Evolutionary conservation across 2,888 invertebrate genomes (phyloP), one percentile per base, ranked within the genome.

Genomic region (Nebria brevicollis): DNA sequence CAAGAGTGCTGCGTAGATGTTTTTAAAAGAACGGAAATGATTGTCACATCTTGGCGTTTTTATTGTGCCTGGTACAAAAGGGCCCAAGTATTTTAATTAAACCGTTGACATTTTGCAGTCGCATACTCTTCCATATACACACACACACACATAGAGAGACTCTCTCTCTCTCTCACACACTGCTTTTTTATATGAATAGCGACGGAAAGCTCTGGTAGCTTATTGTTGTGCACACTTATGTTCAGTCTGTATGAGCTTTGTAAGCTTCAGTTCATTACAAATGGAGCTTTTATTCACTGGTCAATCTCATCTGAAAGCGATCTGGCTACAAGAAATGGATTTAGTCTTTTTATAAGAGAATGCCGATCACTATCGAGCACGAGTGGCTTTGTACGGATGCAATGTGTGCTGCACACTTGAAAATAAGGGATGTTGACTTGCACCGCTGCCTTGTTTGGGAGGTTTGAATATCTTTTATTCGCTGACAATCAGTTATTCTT

Each of bases 261-360:
- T 87, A 86, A 87, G 87, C 86, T 87, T 84, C 86, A 88, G 87
- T 88, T 88, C 87, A 88, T 88, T 88, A 89, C 88, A 89, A 89
- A 88, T 89, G 88, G 88, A 86, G 85, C 88, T 88, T 87, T 88
- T 89, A 88, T 88, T 86, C 87, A 86, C 87, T 86, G 88, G 88
- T 88, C 88, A 88, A 88, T 88, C 88, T 88, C 88, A 86, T 87
- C 87, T 87, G 88, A 87, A 88, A 88, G 87, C 88, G 87, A 88
- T 88, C 87, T 86, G 76, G 87, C 87, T 86, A 87, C 86, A 86
- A 87, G 87, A 87, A 87, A 87, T 87, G 86, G 87, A 87, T 87
- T 87, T 87, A 84, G 86, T 86, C 86, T 86, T 87, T 86, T 86
- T 85, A 82, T 82, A 80, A 77, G 84, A 75, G 13, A 75, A 20